Percentiles rank a stretch among this genome's conserved stretches.
These are phyloP conservation scores for Tipula lateralis DNA, from an alignment of 2,888 invertebrate genomes.

Conservation along the genomic window DNA sequence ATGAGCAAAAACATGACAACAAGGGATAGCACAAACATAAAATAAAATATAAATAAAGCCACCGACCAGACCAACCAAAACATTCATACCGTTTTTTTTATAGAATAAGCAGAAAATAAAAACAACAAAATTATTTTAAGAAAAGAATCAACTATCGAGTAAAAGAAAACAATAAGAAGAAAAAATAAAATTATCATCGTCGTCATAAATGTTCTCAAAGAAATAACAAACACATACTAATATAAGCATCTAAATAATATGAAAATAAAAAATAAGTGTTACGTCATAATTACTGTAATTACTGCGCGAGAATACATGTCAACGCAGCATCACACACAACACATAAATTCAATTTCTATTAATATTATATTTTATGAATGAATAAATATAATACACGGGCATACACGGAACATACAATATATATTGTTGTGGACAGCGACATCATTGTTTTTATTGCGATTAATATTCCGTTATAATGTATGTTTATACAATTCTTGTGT, in stretches of 20 bases:
- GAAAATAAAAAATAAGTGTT: neutral
- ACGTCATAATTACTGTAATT: slow-evolving; percentile 24
- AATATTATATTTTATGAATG: slow-evolving; percentile 11
- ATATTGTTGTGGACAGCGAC: neutral
- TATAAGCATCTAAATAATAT: neutral
- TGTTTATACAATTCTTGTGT: too few relatives aligned
- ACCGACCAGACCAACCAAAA: slow-evolving; percentile 19
- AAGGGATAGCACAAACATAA: neutral
- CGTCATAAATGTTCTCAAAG: neutral
- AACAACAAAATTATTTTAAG: slow-evolving; percentile 24
- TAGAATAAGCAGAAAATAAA: slow-evolving; percentile 19
- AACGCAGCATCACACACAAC: slow-evolving; percentile 19
- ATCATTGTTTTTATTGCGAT: slow-evolving; percentile 1
- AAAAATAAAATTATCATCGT: slow-evolving; percentile 11
- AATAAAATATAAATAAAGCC: neutral
- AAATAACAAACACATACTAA: neutral
- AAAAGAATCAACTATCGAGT: slow-evolving; percentile 24
- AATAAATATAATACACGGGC: neutral
- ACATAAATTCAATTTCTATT: slow-evolving; percentile 11
- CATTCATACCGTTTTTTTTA: slow-evolving; percentile 13
- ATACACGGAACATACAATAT: neutral
- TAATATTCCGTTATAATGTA: slow-evolving; percentile 12
- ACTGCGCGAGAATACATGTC: slow-evolving; percentile 14
- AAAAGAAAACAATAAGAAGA: slow-evolving; percentile 11
- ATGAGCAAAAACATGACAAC: neutral